A percentile compares a stretch with the other conserved stretches of the same genome.
phyloP scores from a whole-genome alignment of 2,797 vertebrate species.

The Apodemus agrarius region DNA sequence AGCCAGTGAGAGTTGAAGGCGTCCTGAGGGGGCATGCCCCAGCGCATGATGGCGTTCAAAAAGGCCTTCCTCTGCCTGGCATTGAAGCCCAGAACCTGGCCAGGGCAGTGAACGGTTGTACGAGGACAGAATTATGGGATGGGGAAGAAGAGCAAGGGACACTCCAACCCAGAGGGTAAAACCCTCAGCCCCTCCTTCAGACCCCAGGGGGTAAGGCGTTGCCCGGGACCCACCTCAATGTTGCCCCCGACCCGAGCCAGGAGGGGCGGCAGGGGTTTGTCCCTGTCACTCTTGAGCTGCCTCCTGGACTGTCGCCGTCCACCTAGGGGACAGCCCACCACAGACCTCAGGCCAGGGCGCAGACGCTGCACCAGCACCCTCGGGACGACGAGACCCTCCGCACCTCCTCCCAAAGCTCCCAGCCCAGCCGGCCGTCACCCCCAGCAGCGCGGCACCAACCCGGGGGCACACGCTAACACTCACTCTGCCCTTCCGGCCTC shows the following conservation, averaged over 20 bases:
- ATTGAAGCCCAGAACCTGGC: slow-evolving; percentile 98
- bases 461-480: slow-evolving; percentile 68
- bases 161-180: not conserved
- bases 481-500: slow-evolving; percentile 95
- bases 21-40: slow-evolving; percentile 99
- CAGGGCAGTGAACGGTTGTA: not conserved
- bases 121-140: not conserved
- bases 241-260: slow-evolving; percentile 97
- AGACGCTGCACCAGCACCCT: fast-evolving
- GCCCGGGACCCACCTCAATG: slow-evolving; percentile 92
- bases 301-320: slow-evolving; percentile 96
- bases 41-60: slow-evolving; percentile 99
- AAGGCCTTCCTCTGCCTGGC: slow-evolving; percentile 98
- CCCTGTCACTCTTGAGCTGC: slow-evolving; percentile 96
- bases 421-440: not conserved
- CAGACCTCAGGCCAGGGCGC: not conserved
- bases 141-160: fast-evolving
- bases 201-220: fast-evolving
- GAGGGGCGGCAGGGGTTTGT: slow-evolving; percentile 97
- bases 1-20: slow-evolving; percentile 99
- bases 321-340: slow-evolving; percentile 85
- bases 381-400: not conserved
- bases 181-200: not conserved
- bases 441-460: no score
- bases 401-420: not conserved